Evolutionary conservation across 2,888 invertebrate genomes (phyloP), one percentile per base, ranked within the genome.

Genomic region (Zhengitettix transpicula): DNA sequence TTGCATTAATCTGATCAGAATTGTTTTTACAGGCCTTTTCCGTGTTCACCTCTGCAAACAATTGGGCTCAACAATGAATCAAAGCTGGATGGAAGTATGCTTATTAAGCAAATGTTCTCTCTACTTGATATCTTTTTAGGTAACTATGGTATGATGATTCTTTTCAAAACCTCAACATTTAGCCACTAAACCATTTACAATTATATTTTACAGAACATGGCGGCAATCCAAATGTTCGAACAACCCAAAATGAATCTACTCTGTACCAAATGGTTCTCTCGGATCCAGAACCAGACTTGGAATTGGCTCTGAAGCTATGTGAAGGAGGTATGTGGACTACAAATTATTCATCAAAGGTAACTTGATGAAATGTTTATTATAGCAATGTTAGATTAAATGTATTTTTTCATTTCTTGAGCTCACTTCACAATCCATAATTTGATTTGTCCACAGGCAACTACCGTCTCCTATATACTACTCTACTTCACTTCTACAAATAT

Each of bases 151-250:
- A 53, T 17, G 53, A 10, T 2, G 5, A 52, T 17, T 40, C 2
- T 28, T 57, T 57, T 16, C 10, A 5, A 11, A 7, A 5, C 17
- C 52, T 52, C 9, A 3, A 15, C 2, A 14, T 2, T 2, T 5
- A 12, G 8, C 12, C 5, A n/a, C n/a, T 47, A n/a, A 14, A 47
- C 12, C n/a, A n/a, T 8, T 12, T 47, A 14, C 8, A 16, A 15
- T 41, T 55, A 53, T n/a, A 58, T 14, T n/a, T 58, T 58, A 28
- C 57, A 55, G 60, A 41, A 9, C 58, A 51, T 61, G 65, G 65
- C n/a, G 61, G 63, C 17, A 58, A 65, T 54, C 64, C 65, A 51
- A 65, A 62, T 61, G 63, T 64, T 12, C 55, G 58, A 14, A 65
- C 65, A 55, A 65, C 60, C 1, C 58, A 58, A 51, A 41, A 55